Conservation (phyloP, 2,113 vertebrate genomes). For the Sarotherodon lohbergeri region DNA sequence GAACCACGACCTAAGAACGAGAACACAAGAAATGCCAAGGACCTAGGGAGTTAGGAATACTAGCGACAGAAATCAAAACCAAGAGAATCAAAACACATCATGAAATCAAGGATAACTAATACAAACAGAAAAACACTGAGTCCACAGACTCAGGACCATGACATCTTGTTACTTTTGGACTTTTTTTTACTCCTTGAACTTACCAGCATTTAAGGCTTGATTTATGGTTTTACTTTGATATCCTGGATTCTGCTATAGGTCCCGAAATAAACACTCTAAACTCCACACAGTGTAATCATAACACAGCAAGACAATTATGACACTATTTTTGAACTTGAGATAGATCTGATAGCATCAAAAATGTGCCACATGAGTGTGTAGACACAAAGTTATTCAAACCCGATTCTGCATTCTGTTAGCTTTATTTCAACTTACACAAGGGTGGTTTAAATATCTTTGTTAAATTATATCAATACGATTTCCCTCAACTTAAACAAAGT, state of each 20-base stretch:
- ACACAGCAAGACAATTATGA: not conserved
- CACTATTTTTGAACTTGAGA: accelerated
- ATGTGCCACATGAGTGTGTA: not conserved
- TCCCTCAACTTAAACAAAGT: not conserved
- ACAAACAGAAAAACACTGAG: no score
- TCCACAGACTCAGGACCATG: no score
- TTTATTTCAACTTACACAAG: not conserved
- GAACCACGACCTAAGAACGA: no score
- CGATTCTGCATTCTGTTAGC: not conserved
- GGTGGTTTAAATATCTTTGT: not conserved
- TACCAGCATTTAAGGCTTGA: not conserved
- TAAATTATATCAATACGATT: accelerated
- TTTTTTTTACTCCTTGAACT: accelerated
- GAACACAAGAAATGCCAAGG: no score
- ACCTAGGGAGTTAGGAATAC: no score
- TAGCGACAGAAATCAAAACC: no score
- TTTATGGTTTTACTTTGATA: not conserved
- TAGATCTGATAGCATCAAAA: not conserved
- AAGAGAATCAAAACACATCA: no score
- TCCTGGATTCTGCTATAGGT: not conserved
- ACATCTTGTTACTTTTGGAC: not conserved
- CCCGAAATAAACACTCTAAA: not conserved
- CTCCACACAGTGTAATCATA: not conserved
- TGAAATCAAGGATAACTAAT: no score
- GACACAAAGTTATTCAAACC: accelerated